phyloP scores from a whole-genome alignment of 2,113 vertebrate genomes.

The Pantherophis guttatus region DNA sequence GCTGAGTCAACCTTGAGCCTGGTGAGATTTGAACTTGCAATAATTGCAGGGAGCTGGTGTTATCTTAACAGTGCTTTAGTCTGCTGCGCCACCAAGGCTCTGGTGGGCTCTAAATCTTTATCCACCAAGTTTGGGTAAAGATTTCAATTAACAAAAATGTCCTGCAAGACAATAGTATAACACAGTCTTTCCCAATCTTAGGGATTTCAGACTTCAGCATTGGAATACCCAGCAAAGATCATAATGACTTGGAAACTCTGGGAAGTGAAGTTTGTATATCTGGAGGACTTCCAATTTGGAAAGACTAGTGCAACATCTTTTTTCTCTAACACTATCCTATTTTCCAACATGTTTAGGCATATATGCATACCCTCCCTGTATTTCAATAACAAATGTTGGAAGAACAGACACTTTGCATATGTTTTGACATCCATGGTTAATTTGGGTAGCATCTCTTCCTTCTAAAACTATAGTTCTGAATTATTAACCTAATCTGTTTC shows the following conservation, averaged over 20 bases:
- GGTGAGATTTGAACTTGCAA: too few relatives aligned
- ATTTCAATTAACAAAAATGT: not conserved
- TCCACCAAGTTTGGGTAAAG: too few relatives aligned
- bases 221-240: not conserved
- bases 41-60: too few relatives aligned
- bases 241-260: not conserved
- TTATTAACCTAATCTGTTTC: not conserved
- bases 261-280: not conserved
- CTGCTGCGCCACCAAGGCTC: too few relatives aligned
- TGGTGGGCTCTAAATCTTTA: too few relatives aligned
- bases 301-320: not conserved
- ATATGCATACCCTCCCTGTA: not conserved
- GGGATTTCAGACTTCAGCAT: not conserved
- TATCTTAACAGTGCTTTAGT: too few relatives aligned
- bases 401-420: not conserved
- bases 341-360: not conserved
- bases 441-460: not conserved
- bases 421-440: not conserved
- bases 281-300: not conserved
- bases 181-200: not conserved
- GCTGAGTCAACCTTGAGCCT: too few relatives aligned
- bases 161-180: not conserved
- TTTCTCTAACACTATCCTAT: not conserved
- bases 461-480: not conserved
- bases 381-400: not conserved